Evolutionary conservation across 2,113 vertebrate species (phyloP), one percentile per base, ranked within the genome.

Genomic region (Sapajus apella): DNA sequence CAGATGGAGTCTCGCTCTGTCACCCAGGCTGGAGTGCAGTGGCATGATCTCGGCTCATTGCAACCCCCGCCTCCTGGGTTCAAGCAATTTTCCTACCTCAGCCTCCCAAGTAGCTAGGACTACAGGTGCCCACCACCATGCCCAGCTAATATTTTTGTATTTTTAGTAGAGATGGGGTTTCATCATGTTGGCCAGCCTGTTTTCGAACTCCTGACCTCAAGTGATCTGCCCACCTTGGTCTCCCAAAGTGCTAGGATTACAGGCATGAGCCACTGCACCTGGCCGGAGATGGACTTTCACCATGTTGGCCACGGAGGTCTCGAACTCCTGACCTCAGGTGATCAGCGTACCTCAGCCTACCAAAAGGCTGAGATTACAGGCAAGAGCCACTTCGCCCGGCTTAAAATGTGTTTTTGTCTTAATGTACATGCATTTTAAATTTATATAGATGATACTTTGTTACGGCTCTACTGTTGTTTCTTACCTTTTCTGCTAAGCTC

Each of bases 1-100:
- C 5, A 64, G 61, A 64, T 5, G 0, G 27, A 64, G 61, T 64
- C 25, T 64, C 2, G 0, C 61, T 64, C 11, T 64, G 11, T 30
- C 27, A 5, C 61, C 25, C 61, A 64, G 61, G 11, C 61, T 64
- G 61, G 27, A 64, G 61, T 64, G 2, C 61, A 64, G 27, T 30
- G 61, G 61, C 61, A 30, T 0, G 11, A 64, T 64, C 27, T 64
- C 4, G 0, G 61, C 61, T 64, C 27, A 64, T 27, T 64, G 5
- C 61, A 64, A 64, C 61, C 61, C 30, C 21, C 12, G 61, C 61
- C 27, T 64, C 27, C 27, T 12, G 0, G 11, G 61, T 30, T 64
- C 27, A 64, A 64, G 11, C 27, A 30, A 5, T 30, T 64, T 27
- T 64, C 11, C 58, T 30, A 30, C 58, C 25, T 30, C 27, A 64